A percentile compares a stretch with the other conserved stretches of the same genome.
phyloP scores from a whole-genome alignment of 2,888 invertebrate species.

The Lamproptera curius region DNA sequence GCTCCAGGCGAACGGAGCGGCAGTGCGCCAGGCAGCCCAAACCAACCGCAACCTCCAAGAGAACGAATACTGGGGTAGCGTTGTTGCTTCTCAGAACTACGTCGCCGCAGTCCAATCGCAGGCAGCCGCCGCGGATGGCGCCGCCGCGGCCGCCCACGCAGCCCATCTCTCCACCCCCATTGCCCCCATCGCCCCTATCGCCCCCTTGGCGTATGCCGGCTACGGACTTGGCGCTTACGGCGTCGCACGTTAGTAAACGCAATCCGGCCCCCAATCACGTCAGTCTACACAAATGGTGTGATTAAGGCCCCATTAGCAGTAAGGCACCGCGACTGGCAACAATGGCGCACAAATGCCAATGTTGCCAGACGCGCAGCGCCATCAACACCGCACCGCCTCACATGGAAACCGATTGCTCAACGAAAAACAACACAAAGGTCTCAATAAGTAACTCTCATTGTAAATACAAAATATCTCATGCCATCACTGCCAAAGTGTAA shows the following conservation, averaged over 20 bases:
- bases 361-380: slow-evolving; percentile 1
- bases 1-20: slow-evolving; percentile 58
- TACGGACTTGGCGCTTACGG: slow-evolving; percentile 28
- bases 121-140: slow-evolving; percentile 58
- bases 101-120: slow-evolving; percentile 69
- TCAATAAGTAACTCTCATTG: slow-evolving; percentile 75
- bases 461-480: slow-evolving; percentile 61
- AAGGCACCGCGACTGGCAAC: background rate
- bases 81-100: slow-evolving; percentile 61
- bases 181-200: slow-evolving; percentile 30
- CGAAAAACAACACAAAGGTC: slow-evolving; percentile 46
- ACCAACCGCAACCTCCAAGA: slow-evolving; percentile 59
- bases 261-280: background rate
- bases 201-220: slow-evolving; percentile 32
- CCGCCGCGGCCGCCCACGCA: slow-evolving; percentile 42
- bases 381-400: slow-evolving; percentile 30
- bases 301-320: slow-evolving; percentile 21
- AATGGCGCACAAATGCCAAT: no score
- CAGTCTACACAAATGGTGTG: background rate
- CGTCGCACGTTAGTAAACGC: slow-evolving; percentile 53
- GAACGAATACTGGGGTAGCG: slow-evolving; percentile 64
- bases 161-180: slow-evolving; percentile 31
- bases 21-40: slow-evolving; percentile 56
- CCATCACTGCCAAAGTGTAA: slow-evolving; percentile 78
- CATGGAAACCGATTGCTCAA: slow-evolving; percentile 52